phyloP scores from a whole-genome alignment of 2,113 vertebrate genomes.

The Redunca redunca region DNA sequence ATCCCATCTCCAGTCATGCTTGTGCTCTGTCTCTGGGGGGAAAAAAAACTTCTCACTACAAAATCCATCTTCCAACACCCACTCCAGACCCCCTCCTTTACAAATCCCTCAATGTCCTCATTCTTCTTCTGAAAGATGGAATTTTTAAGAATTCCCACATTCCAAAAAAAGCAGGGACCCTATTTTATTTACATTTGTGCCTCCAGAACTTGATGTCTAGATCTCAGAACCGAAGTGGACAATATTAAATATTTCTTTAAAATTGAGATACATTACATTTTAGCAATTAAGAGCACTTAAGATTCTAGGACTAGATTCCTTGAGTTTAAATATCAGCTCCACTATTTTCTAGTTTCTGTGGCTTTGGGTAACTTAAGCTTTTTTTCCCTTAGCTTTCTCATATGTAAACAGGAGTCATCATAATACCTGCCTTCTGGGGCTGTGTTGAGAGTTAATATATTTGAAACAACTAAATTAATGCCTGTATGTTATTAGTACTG shows the following conservation, averaged over 20 bases:
- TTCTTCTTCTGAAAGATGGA: not conserved
- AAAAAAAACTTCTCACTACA: not conserved
- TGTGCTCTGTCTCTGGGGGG: not conserved
- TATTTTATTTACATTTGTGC: not conserved
- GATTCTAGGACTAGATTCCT: not conserved
- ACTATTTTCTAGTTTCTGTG: not conserved
- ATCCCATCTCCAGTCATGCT: not conserved
- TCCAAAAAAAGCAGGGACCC: not conserved
- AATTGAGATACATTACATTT: not conserved
- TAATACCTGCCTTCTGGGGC: not conserved
- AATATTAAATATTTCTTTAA: not conserved
- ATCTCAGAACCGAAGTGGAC: not conserved
- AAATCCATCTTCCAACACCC: not conserved
- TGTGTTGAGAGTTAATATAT: not conserved
- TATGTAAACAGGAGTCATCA: not conserved
- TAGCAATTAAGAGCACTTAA: not conserved
- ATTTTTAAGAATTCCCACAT: not conserved
- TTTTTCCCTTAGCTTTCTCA: not conserved
- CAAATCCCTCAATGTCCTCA: not conserved
- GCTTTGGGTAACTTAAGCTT: not conserved
- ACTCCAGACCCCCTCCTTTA: not conserved
- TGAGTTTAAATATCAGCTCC: not conserved
- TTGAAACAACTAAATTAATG: conserved; percentile 26
- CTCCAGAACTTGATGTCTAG: not conserved
- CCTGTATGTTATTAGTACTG: not conserved